Conservation (phyloP, 64 coral and sea anemone species). For the Acropora tenuis region DNA sequence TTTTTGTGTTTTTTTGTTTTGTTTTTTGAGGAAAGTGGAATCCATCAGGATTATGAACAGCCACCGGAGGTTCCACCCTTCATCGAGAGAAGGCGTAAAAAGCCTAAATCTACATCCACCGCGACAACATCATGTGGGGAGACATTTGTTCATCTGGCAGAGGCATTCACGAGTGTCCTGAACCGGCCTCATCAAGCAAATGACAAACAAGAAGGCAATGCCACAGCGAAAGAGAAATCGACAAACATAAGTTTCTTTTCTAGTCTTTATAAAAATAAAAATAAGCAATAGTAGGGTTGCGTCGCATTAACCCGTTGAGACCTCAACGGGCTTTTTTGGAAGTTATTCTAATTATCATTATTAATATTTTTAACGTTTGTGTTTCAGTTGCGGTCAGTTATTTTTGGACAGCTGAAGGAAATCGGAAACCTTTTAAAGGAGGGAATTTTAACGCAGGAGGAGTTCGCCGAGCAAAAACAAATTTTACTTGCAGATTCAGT, state of each 20-base stretch:
- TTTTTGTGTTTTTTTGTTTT: neutral
- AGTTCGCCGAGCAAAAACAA: slow-evolving; percentile 26
- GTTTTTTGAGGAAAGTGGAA: neutral
- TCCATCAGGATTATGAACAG: neutral
- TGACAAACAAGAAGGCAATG: neutral
- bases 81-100: neutral
- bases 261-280: too few relatives aligned
- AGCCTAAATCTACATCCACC: neutral
- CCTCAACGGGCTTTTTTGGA: neutral
- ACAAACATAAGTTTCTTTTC: slow-evolving; percentile 17
- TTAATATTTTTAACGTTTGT: neutral
- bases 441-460: neutral
- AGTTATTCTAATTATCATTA: neutral
- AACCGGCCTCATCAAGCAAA: too few relatives aligned
- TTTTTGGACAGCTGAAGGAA: slow-evolving; percentile 5
- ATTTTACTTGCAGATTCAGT: neutral
- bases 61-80: slow-evolving; percentile 14
- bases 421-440: neutral
- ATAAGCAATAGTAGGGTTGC: too few relatives aligned
- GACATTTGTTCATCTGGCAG: slow-evolving; percentile 9
- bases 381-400: slow-evolving; percentile 17
- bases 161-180: neutral
- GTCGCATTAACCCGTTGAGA: too few relatives aligned
- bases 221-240: neutral
- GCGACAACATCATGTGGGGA: slow-evolving; percentile 4